Evolutionary conservation across 2,888 invertebrate species (phyloP), one percentile per base, ranked within the genome.

Genomic region (Metalampra italica): DNA sequence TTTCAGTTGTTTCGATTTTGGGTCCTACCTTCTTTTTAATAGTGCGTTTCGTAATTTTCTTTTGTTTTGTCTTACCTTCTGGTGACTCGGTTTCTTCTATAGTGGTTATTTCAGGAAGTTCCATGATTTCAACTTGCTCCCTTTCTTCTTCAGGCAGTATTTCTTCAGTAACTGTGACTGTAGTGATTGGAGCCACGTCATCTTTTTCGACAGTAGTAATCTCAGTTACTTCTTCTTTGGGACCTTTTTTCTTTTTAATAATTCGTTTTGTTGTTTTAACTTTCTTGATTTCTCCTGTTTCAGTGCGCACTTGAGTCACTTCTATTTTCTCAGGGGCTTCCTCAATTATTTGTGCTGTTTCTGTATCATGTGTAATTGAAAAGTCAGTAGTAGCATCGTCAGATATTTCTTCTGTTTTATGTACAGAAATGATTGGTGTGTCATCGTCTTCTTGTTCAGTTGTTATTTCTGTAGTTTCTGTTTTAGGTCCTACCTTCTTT

Each of bases 271-370:
- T 53, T 0, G 53, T 60, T 37, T 56, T 55, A 11, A 57, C 43
- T 0, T 50, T 55, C 7, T 53, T 51, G 2, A 55, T 47, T n/a
- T 63, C 60, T 39, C 70, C 81, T 46, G 57, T 66, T 32, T 68
- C 68, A 9, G 68, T 71, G 38, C 62, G 54, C 36, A 74, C 65
- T 51, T 60, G 72, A 0, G 68, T 65, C 1, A 80, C 66, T 54
- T 81, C 75, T 1, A 87, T 75, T 54, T 80, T 66, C 60, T 83
- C 79, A 29, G 88, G 83, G 74, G 59, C 22, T 45, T 66, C 67
- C 38, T 65, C 61, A n/a, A 62, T 12, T 0, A 60, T 34, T 5
- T 53, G 39, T 0, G 66, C 64, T 0, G 45, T 53, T 3, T 52
- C 55, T 7, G 55, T 49, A 43, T 50, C 45, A 30, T 43, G 43